Percentiles rank a stretch among this genome's conserved stretches.
Evolutionary conservation across 2,797 vertebrate species (phyloP).

Genomic region (Darevskia mixta): DNA sequence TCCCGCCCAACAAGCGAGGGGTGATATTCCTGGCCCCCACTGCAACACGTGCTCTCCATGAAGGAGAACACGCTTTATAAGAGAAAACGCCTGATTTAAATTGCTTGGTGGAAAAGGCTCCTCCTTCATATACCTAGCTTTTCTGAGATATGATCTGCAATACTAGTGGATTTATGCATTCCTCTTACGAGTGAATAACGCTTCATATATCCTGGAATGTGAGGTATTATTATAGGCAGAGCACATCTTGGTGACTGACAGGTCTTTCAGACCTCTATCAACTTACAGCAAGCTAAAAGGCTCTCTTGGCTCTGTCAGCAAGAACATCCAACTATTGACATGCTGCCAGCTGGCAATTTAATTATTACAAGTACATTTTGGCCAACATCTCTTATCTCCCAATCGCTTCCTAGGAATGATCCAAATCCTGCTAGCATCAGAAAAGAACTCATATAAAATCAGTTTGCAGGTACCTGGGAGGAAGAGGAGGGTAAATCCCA

Average conservation of each 20-base stretch:
- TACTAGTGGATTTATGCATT: neutral
- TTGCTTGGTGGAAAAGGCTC: neutral
- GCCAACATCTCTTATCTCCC: slow-evolving; percentile 1
- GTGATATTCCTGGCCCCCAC: no score
- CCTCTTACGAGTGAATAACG: neutral
- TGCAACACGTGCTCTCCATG: no score
- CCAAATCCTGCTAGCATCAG: neutral
- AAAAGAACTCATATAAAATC: neutral
- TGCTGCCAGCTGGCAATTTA: slow-evolving; percentile 24
- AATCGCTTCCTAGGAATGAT: slow-evolving; percentile 3
- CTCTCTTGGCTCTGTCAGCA: neutral
- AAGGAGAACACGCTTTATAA: no score
- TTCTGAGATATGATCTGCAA: neutral
- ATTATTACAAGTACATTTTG: slow-evolving; percentile 22
- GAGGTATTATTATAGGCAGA: neutral
- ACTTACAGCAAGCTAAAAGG: neutral
- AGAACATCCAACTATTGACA: neutral
- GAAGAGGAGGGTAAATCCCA: no score
- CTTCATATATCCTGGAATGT: neutral
- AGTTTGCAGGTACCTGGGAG: neutral
- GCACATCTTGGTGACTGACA: neutral
- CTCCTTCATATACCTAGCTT: neutral
- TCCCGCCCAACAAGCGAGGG: no score
- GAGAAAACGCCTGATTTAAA: neutral
- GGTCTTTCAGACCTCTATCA: slow-evolving; percentile 6